Base-by-base conservation (phyloP, 2,797 vertebrate species). In the Neostethus bicornis region DNA sequence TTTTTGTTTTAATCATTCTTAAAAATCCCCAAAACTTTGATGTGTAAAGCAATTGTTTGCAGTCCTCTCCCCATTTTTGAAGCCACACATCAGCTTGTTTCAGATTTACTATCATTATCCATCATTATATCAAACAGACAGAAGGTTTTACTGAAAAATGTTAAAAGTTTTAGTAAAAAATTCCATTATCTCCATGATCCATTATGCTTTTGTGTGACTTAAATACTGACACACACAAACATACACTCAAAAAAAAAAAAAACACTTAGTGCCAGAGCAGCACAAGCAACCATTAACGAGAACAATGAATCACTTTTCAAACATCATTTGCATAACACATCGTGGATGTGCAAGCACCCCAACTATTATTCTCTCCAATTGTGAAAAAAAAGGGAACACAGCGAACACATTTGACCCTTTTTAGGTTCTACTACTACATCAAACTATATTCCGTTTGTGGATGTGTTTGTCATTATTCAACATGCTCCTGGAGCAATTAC, bases 261-360 rank as follows among this genome's bases (percentile, higher is more conserved):
- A 20, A 49, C 44, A 44, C 24, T 45, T 46, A 60, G 34, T 39
- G 29, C 24, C 8, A 7, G n/a, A 60, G 43, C 48, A 48, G 29
- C 69, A 77, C 69, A 73, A 75, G 61, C 37, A 51, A 21, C 67
- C 58, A 77, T 70, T 61, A 77, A 59, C 16, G 44, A 72, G 60
- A 61, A 65, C 60, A 60, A 54, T 73, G 75, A 73, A 57, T 75
- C 73, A 80, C 70, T 79, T 64, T 66, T 77, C 67, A 60, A 58
- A 34, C 58, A 4, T 39, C 0, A 83, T 84, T 83, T 82, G 66
- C 73, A 85, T 80, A 81, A 75, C 49, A 37, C 26, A 49, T 35
- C 46, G 29, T 59, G 42, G 67, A 57, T 59, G 20, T 20, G 61
- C n/a, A 3, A 74, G 63, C 67, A 51, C 68, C 71, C 52, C 29